A percentile compares a stretch with the other conserved stretches of the same genome.
Conservation (phyloP, 2,113 vertebrate genomes). For the Orycteropus afer region DNA sequence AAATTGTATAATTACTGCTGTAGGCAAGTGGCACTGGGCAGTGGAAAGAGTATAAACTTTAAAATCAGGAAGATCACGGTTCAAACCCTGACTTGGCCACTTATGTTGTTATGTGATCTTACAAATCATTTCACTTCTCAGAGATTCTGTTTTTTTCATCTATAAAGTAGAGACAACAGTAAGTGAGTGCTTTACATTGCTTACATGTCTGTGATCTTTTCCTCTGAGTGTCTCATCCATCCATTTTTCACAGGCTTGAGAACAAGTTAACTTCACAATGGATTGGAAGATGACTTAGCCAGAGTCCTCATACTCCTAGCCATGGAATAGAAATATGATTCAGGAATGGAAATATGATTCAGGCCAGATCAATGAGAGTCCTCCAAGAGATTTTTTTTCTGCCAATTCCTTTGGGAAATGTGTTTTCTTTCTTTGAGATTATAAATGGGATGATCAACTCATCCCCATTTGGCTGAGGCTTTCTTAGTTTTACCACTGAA, state of each 20-base stretch:
- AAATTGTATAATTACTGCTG: background rate
- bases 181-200: background rate
- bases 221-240: background rate
- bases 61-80: background rate
- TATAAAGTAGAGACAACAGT: no score
- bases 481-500: background rate
- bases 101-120: background rate
- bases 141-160: no score
- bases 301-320: background rate
- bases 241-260: background rate
- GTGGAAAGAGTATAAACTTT: background rate
- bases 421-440: background rate
- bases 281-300: background rate
- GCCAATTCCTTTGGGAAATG: background rate
- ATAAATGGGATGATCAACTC: background rate
- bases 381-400: background rate
- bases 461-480: background rate
- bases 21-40: background rate
- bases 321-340: background rate
- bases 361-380: background rate
- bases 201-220: background rate
- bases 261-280: background rate
- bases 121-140: background rate
- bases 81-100: background rate
- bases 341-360: background rate